phyloP scores from a whole-genome alignment of 2,888 invertebrate species.

The Zygaena filipendulae region DNA sequence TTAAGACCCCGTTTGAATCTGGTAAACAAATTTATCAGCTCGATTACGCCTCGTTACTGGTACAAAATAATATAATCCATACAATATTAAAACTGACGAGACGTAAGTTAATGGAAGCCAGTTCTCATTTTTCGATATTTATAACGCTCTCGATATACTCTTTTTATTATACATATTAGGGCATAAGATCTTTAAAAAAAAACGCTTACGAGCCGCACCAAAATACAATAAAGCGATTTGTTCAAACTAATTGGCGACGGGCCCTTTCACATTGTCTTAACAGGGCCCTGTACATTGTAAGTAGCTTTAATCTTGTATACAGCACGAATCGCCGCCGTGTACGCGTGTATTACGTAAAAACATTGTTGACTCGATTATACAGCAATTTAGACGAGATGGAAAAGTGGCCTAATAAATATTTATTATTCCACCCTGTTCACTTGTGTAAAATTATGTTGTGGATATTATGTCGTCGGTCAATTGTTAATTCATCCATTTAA shows the following conservation, averaged over 20 bases:
- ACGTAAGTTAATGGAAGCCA: too few relatives aligned
- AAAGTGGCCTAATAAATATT: slow-evolving; percentile 60
- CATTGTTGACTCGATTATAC: slow-evolving; percentile 56
- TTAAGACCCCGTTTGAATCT: too few relatives aligned
- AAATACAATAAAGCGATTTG: slow-evolving; percentile 51
- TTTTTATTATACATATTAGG: too few relatives aligned
- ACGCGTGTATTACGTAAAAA: slow-evolving; percentile 40
- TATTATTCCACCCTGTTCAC: slow-evolving; percentile 40
- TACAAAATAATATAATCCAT: too few relatives aligned
- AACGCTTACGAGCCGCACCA: slow-evolving; percentile 34
- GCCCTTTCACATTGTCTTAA: slow-evolving; percentile 38
- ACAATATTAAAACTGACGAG: too few relatives aligned
- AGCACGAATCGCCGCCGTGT: slow-evolving; percentile 23
- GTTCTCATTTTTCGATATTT: too few relatives aligned
- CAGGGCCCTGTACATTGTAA: slow-evolving; percentile 34
- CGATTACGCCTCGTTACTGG: too few relatives aligned
- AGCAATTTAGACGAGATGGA: slow-evolving; percentile 50
- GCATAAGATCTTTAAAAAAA: too few relatives aligned
- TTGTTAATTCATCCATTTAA: slow-evolving; percentile 17
- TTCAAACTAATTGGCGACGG: slow-evolving; percentile 48
- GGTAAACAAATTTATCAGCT: too few relatives aligned
- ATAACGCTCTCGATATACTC: too few relatives aligned
- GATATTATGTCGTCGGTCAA: slow-evolving; percentile 1
- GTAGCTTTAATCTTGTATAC: slow-evolving; percentile 16
- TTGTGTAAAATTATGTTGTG: slow-evolving; percentile 5